A percentile compares a stretch with the other conserved stretches of the same genome.
These are phyloP conservation scores for Engraulis encrasicolus DNA, from an alignment of 2,113 vertebrate species.

Conservation along the genomic window DNA sequence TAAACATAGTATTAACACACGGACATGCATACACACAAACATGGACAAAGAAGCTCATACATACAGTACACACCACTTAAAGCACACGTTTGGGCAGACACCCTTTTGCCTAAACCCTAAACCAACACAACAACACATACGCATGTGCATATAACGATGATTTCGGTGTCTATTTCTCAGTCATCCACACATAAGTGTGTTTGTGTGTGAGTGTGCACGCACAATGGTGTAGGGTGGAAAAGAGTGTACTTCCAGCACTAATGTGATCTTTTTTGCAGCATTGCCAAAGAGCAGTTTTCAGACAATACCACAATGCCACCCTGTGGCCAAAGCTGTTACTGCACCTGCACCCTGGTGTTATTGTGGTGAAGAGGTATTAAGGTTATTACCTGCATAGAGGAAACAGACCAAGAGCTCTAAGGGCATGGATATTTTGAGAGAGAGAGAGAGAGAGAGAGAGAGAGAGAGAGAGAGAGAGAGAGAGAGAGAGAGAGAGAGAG, in stretches of 20 bases:
- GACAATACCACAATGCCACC: constrained; percentile 73
- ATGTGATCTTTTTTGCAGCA: constrained; percentile 55
- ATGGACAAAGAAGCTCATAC: too few species aligned
- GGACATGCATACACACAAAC: too few species aligned
- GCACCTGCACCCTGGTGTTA: constrained; percentile 29
- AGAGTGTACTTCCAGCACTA: constrained; percentile 54
- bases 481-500: too few species aligned
- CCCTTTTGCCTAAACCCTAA: too few species aligned
- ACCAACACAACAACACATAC: too few species aligned
- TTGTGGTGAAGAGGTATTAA: not conserved
- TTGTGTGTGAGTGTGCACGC: not conserved
- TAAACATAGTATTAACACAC: too few species aligned
- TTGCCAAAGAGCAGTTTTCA: constrained; percentile 22
- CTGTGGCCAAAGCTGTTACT: constrained; percentile 54
- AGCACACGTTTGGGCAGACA: too few species aligned
- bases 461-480: not conserved
- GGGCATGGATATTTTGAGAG: not conserved
- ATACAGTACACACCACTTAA: too few species aligned
- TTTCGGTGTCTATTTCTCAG: too few species aligned
- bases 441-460: not conserved
- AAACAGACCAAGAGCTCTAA: constrained; percentile 1
- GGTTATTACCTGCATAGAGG: not conserved
- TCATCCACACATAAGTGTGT: constrained; percentile 61
- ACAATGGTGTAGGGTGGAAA: too few species aligned
- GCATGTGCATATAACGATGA: too few species aligned